Conservation (phyloP, 2,888 invertebrate genomes). For the Hirudinaria manillensis region DNA sequence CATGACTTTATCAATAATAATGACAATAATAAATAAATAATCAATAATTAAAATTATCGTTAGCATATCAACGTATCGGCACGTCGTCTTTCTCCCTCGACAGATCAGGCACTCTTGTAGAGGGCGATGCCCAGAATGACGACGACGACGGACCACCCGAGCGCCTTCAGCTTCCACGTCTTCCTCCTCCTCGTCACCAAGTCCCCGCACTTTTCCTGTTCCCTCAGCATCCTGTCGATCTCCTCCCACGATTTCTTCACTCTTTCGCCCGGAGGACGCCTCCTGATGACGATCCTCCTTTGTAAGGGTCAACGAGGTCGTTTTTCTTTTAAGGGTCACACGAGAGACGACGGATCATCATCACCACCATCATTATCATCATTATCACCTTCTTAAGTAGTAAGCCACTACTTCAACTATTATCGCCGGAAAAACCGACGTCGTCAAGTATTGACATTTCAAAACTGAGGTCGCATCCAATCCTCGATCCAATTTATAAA, state of each 20-base stretch:
- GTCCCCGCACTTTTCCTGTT: neutral
- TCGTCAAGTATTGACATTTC: too few relatives aligned
- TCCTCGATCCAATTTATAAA: too few relatives aligned
- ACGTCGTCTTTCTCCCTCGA: neutral
- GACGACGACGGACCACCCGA: slow-evolving; percentile 20
- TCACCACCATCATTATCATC: too few relatives aligned
- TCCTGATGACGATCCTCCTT: neutral
- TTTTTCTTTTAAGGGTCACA: too few relatives aligned
- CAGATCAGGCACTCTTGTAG: neutral
- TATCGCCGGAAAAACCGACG: too few relatives aligned
- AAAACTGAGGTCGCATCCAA: too few relatives aligned
- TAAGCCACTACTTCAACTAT: too few relatives aligned
- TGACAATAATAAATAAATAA: too few relatives aligned
- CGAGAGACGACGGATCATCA: too few relatives aligned
- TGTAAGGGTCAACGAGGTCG: neutral
- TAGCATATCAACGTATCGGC: neutral
- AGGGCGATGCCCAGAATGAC: neutral
- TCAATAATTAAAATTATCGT: too few relatives aligned
- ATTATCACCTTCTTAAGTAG: too few relatives aligned
- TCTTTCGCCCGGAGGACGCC: slow-evolving; percentile 7
- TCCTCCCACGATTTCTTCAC: slow-evolving; percentile 5
- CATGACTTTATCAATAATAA: too few relatives aligned
- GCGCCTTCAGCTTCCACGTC: neutral
- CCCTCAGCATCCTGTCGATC: neutral
- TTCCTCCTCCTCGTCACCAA: neutral